Conservation (phyloP, 2,797 vertebrate species). For the Siniperca undulata region DNA sequence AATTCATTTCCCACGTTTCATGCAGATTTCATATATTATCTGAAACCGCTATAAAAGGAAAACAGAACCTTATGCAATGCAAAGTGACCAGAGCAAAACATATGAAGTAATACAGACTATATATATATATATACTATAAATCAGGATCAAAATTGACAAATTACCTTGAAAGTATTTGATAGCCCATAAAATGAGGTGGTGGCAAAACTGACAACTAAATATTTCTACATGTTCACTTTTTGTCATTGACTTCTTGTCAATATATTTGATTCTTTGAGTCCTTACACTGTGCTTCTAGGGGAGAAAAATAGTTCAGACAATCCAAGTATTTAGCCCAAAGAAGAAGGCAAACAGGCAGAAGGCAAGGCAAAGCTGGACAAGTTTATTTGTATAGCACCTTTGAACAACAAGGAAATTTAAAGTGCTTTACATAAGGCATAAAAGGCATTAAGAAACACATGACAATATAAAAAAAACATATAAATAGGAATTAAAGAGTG, state of each 20-base stretch:
- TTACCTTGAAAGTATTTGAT: slow-evolving; percentile 16
- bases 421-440: neutral
- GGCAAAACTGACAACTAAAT: slow-evolving; percentile 7
- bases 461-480: too few relatives aligned
- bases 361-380: neutral
- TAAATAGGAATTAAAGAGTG: neutral
- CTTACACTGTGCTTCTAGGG: neutral
- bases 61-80: neutral
- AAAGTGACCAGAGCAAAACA: neutral
- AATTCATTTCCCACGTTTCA: neutral
- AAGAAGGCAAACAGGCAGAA: slow-evolving; percentile 5
- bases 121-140: neutral
- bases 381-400: slow-evolving; percentile 10
- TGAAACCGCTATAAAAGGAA: neutral
- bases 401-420: neutral
- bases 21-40: neutral
- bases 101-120: neutral
- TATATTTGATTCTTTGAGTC: slow-evolving; percentile 27
- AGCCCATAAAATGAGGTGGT: neutral
- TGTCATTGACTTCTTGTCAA: slow-evolving; percentile 12
- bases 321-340: neutral
- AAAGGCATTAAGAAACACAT: neutral
- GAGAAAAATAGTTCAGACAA: neutral
- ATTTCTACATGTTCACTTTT: slow-evolving; percentile 25
- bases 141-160: neutral